Evolutionary conservation across 2,113 vertebrate genomes (phyloP), one percentile per base, ranked within the genome.

Genomic region (Poecilia latipinna): DNA sequence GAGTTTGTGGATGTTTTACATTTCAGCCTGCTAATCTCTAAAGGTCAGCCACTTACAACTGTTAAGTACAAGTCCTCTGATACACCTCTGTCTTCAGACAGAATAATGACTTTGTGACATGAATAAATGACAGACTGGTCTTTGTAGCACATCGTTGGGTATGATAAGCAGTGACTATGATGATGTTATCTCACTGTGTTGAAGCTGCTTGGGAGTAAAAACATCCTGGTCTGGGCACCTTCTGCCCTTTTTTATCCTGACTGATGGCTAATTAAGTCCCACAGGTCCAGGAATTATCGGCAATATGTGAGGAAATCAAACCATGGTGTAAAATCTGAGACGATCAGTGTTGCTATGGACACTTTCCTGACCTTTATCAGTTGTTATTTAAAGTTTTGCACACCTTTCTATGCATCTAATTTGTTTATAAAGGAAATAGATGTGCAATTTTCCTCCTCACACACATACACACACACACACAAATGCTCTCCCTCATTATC

Each of bases 261-360:
- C 67, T 71, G 35, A 83, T 72, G 74, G 70, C 78, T 92, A 93
- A 93, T 93, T 90, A 90, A 79, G 82, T 82, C 86, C 81, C 80
- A 61, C 73, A 76, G 75, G 87, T 80, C 48, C 68, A 72, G 48
- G 65, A 82, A 80, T 90, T 82, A 89, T 39, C 24, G 57, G 74
- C 61, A 51, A 71, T 86, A 65, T 66, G 13, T 70, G 74, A 44
- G 66, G 33, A 37, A 75, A 74, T 28, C 68, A 54, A 51, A n/a
- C 48, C 4, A 39, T 17, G 65, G 66, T 44, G 73, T 62, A 76
- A 70, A 78, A 68, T 71, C 64, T 29, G 75, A 85, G 61, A 69
- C 61, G 77, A 68, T 84, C 79, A 51, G 66, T 85, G 77, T 78
- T 61, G 33, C 76, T 26, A 32, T 22, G 68, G 19, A 72, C 61